These are phyloP conservation scores for Chinchilla lanigera DNA, from an alignment of 2,113 vertebrate genomes.

Conservation along the genomic window DNA sequence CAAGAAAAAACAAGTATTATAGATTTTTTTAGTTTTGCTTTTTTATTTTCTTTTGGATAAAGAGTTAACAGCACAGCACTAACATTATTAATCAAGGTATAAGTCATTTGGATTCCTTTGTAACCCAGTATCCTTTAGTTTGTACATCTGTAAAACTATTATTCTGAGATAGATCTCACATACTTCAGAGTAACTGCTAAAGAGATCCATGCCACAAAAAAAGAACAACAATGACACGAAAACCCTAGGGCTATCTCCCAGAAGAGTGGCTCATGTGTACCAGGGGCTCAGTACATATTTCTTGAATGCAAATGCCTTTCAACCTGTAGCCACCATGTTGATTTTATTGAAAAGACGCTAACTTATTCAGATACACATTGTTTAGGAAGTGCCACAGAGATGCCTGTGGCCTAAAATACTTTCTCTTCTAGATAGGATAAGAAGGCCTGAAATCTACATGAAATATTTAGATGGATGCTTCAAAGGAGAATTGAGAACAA, in stretches of 20 bases:
- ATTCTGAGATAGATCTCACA: background rate
- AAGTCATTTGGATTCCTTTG: background rate
- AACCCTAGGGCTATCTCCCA: background rate
- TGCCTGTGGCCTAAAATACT: background rate
- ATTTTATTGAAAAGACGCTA: background rate
- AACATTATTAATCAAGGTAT: background rate
- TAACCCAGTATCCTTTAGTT: background rate
- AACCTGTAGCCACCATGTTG: background rate
- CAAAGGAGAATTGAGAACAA: conserved; percentile 17
- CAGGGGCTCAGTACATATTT: background rate
- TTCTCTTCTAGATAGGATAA: background rate
- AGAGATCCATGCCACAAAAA: background rate
- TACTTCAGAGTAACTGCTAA: background rate
- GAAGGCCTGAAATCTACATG: background rate
- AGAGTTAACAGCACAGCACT: background rate
- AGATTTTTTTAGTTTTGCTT: background rate
- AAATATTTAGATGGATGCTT: conserved; percentile 9
- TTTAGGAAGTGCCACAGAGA: background rate
- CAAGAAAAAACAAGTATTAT: background rate
- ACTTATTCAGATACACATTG: background rate
- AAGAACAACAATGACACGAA: background rate
- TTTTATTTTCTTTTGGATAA: background rate
- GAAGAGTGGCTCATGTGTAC: background rate
- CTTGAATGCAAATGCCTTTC: background rate
- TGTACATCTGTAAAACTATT: background rate